Evolutionary conservation across 2,797 vertebrate genomes (phyloP).

Genomic region (Denticeps clupeoides): DNA sequence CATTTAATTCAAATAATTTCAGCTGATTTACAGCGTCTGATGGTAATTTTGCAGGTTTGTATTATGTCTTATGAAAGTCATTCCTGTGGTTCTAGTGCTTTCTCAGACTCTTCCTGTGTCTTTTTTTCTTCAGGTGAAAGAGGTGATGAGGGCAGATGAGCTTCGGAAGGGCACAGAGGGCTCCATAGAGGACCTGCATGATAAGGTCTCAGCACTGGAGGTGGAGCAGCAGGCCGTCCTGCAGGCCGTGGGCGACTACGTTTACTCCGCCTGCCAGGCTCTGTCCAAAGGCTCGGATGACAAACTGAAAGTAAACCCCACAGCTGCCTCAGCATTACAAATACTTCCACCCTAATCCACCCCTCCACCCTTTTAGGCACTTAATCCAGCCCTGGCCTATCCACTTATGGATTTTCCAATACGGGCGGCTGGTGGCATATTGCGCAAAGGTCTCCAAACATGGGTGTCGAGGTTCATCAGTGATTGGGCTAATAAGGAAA

Average conservation of each 20-base stretch:
- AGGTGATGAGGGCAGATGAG: slow-evolving; percentile 53
- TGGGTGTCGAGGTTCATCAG: too few relatives aligned
- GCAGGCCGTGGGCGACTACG: slow-evolving; percentile 66
- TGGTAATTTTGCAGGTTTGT: too few relatives aligned
- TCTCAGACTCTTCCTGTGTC: not conserved
- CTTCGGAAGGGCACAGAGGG: slow-evolving; percentile 54
- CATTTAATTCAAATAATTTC: too few relatives aligned
- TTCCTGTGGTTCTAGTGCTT: not conserved
- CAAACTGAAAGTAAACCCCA: slow-evolving; percentile 73
- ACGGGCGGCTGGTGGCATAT: not conserved
- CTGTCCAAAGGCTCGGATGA: slow-evolving; percentile 67
- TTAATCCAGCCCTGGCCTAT: not conserved
- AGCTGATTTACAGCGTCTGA: too few relatives aligned
- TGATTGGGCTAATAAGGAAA: too few relatives aligned
- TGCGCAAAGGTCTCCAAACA: too few relatives aligned
- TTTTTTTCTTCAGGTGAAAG: slow-evolving; percentile 49
- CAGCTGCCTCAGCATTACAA: not conserved
- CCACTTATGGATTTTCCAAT: not conserved
- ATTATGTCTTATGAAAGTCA: too few relatives aligned
- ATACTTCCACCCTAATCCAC: not conserved
- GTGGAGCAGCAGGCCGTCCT: slow-evolving; percentile 74
- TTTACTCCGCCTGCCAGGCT: slow-evolving; percentile 70
- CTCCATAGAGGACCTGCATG: slow-evolving; percentile 54
- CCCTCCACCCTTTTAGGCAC: not conserved
- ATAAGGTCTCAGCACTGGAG: slow-evolving; percentile 64